These are phyloP conservation scores for Conus canariensis DNA, from an alignment of 2,888 invertebrate genomes.

Conservation along the genomic window DNA sequence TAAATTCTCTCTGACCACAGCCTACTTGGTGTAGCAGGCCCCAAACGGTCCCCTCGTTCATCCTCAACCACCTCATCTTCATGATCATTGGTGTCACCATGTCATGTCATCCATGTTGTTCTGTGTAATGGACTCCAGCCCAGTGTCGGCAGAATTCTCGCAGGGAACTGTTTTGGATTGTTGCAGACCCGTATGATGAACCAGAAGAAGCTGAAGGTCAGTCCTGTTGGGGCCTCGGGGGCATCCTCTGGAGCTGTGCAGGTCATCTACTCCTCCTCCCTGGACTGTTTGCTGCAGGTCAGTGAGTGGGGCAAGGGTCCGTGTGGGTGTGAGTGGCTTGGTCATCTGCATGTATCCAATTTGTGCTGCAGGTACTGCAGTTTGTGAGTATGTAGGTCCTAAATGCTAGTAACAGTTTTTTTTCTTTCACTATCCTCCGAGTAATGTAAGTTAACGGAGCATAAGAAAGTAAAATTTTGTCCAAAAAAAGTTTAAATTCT, in stretches of 20 bases:
- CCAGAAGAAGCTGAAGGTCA: slow-evolving; percentile 84
- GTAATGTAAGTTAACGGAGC: too few species aligned
- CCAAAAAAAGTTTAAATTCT: too few species aligned
- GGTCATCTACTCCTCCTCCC: slow-evolving; percentile 88
- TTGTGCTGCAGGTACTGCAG: too few species aligned
- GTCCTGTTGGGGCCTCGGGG: slow-evolving; percentile 52
- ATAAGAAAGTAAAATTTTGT: too few species aligned
- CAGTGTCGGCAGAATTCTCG: not conserved
- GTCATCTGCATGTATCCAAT: too few species aligned
- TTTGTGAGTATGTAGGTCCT: too few species aligned
- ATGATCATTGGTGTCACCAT: not conserved
- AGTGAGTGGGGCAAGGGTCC: slow-evolving; percentile 31
- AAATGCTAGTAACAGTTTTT: too few species aligned
- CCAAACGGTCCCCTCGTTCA: not conserved
- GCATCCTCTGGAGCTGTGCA: slow-evolving; percentile 62
- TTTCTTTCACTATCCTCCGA: too few species aligned
- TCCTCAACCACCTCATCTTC: not conserved
- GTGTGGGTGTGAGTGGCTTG: too few species aligned
- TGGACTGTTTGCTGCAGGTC: slow-evolving; percentile 90
- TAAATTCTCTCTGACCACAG: not conserved
- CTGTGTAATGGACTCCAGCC: not conserved
- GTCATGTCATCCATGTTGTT: not conserved
- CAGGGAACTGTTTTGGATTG: slow-evolving; percentile 35
- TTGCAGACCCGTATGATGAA: slow-evolving; percentile 96
- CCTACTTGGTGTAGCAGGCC: slow-evolving; percentile 21